Percentiles rank a stretch among this genome's conserved stretches.
Evolutionary conservation across 2,113 vertebrate species (phyloP).

Genomic region (Psammodynastes pulverulentus): DNA sequence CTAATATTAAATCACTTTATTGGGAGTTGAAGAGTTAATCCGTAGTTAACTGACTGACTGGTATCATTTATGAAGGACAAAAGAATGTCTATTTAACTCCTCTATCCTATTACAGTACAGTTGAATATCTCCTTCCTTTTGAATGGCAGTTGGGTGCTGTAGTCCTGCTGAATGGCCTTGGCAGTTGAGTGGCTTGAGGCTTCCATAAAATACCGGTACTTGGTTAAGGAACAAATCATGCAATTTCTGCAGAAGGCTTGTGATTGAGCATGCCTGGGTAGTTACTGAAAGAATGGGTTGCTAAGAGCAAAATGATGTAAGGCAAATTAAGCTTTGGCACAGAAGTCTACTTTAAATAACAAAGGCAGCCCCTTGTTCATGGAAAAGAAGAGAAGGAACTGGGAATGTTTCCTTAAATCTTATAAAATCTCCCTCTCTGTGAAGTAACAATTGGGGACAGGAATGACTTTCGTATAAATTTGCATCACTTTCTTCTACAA

Average conservation of each 20-base stretch:
- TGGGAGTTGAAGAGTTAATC: conserved; percentile 29
- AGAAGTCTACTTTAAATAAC: conserved; percentile 7
- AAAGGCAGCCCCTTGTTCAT: not conserved
- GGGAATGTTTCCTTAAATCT: not conserved
- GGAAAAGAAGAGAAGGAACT: not conserved
- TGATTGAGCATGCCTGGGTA: conserved; percentile 8
- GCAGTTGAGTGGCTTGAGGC: not conserved
- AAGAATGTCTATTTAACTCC: not conserved
- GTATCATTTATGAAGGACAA: conserved; percentile 1
- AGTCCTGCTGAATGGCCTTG: not conserved
- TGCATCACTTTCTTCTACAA: not conserved
- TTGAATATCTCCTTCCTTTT: not conserved
- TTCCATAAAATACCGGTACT: not conserved
- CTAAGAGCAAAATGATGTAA: conserved; percentile 30
- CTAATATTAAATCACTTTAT: conserved; percentile 20
- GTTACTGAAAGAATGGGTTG: conserved; percentile 24
- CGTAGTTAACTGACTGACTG: not conserved
- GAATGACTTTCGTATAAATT: not conserved
- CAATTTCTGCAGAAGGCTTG: conserved; percentile 40
- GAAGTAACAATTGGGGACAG: not conserved
- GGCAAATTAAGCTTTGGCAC: conserved; percentile 3
- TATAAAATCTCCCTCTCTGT: rapidly evolving
- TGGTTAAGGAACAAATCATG: conserved; percentile 45
- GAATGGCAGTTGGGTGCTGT: not conserved
- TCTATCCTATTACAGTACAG: not conserved